Conservation (phyloP, 2,113 vertebrate genomes). For the Melanerpes aurifrons region DNA sequence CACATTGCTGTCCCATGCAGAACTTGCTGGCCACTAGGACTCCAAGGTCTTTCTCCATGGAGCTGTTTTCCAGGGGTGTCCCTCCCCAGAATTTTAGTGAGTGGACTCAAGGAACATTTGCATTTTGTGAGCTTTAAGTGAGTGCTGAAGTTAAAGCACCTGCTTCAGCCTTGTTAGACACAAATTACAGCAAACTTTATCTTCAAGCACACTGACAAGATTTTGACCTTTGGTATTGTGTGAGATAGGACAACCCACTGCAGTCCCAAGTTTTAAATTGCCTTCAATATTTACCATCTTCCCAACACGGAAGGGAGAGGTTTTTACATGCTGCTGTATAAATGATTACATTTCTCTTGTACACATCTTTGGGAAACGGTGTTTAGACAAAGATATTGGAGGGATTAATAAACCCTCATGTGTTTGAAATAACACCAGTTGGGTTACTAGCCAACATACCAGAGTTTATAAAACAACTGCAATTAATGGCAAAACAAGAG, state of each 20-base stretch:
- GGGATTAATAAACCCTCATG: constrained; percentile 14
- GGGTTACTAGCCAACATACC: background rate
- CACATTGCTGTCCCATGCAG: too few species aligned
- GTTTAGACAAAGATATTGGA: constrained; percentile 29
- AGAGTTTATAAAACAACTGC: background rate
- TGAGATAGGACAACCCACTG: background rate
- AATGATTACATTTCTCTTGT: constrained; percentile 14
- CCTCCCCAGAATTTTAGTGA: background rate
- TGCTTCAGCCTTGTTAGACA: background rate
- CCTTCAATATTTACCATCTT: constrained; percentile 5
- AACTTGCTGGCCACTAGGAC: too few species aligned
- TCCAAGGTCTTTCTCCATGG: too few species aligned
- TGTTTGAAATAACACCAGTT: background rate
- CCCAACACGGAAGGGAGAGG: background rate
- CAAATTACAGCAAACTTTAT: background rate
- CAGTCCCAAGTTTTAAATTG: constrained; percentile 6
- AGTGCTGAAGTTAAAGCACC: background rate
- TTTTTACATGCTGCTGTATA: background rate
- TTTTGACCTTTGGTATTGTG: background rate
- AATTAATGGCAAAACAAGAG: background rate
- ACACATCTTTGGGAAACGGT: background rate
- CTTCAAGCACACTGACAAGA: background rate
- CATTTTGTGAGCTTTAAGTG: background rate
- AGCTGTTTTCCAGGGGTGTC: too few species aligned
- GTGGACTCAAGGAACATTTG: background rate